Conservation (phyloP, 1,140 invertebrate genomes). For the Acromyrmex heyeri region DNA sequence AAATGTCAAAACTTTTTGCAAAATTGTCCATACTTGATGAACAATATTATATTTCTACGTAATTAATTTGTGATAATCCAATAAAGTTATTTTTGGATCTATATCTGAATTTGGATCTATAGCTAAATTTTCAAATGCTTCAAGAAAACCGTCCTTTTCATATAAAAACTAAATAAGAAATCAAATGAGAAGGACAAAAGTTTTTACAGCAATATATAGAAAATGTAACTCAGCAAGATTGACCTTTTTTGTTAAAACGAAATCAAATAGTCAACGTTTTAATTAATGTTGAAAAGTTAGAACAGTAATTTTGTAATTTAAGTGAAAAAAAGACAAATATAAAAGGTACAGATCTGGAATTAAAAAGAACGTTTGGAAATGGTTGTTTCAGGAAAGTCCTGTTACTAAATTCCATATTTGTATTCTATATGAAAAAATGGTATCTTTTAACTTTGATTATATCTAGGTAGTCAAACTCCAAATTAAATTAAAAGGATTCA, state of each 20-base stretch:
- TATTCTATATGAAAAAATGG: neutral
- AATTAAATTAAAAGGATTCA: neutral
- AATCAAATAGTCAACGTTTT: neutral
- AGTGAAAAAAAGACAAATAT: neutral
- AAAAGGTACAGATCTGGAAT: neutral
- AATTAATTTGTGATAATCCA: too few species aligned
- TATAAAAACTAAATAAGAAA: neutral
- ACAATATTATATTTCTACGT: too few species aligned
- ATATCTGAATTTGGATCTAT: too few species aligned
- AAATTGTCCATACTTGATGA: too few species aligned
- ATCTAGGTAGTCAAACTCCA: neutral
- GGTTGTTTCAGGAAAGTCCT: neutral
- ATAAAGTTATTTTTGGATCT: too few species aligned
- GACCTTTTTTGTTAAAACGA: neutral
- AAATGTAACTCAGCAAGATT: neutral
- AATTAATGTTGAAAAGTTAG: conserved; percentile 1
- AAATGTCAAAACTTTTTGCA: too few species aligned
- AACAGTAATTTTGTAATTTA: neutral
- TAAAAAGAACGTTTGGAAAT: neutral
- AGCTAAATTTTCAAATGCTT: too few species aligned
- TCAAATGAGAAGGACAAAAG: neutral
- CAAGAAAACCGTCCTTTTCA: too few species aligned
- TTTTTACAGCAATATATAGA: neutral
- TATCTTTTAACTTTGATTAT: neutral
- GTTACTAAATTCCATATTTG: neutral